Evolutionary conservation across 2,113 vertebrate genomes (phyloP), one percentile per base, ranked within the genome.

Genomic region (Phodopus roborovskii): DNA sequence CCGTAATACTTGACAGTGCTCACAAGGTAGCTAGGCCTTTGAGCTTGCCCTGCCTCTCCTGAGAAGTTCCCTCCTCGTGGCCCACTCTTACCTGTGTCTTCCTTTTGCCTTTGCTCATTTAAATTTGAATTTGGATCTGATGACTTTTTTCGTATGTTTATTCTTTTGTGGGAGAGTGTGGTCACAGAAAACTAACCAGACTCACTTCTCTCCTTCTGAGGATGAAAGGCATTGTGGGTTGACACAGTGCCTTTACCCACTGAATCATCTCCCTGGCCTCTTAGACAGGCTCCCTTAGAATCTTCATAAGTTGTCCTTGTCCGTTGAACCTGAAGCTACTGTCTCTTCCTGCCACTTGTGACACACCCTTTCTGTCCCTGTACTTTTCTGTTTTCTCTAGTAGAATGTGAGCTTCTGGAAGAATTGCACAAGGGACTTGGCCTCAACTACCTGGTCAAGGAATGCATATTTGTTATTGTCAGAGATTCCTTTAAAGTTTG

Each of bases 311-410:
- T 64, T 45, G 16, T 7, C 42, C 7, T 20, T 9, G 15, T 1
- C 66, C 4, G 0, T 5, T 42, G 33, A 77, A 36, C 53, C 60
- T 24, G 0, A 6, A 11, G 30, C 3, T 2, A 5, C 53, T 22
- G 53, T 45, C 48, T 50, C 48, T 42, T 53, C 45, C 74, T 71
- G 1, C 24, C 28, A 5, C 5, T 73, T 26, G 1, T 1, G 20
- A 33, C 79, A 60, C 5, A 28, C 50, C 15, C 15, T 1, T 7
- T 16, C 68, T 7, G 3, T 48, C 56, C 26, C 0, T 33, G 11
- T 11, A 33, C 15, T 22, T 36, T 0, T 36, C 8, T 36, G 62
- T 45, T 42, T 28, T n/a, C 56, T 33, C 36, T 20, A 0, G 19
- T 3, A 16, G 20, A 53, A 17, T 5, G 0, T 10, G 12, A 77